Evolutionary conservation across 92 coral and sea anemone genomes (phyloP).

Genomic region (Epizoanthus rinbou): DNA sequence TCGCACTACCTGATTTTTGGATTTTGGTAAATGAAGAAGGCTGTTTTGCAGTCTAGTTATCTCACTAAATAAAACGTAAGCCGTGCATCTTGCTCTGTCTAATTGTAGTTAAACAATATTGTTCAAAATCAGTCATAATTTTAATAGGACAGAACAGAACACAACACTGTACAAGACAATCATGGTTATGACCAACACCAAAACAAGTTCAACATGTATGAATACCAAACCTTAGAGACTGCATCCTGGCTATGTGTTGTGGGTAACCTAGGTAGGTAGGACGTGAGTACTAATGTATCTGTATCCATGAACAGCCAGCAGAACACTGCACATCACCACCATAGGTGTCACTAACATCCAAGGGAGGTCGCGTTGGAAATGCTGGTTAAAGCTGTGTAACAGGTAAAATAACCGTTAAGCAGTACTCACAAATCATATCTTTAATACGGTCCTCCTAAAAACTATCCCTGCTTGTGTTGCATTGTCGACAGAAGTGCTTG

Average conservation of each 20-base stretch:
- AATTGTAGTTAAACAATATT: too few relatives aligned
- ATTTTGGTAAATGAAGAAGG: too few relatives aligned
- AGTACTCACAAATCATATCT: too few relatives aligned
- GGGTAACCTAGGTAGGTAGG: not conserved
- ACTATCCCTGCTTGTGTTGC: too few relatives aligned
- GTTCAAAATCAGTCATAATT: too few relatives aligned
- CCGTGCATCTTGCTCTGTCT: too few relatives aligned
- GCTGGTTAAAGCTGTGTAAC: conserved; percentile 17
- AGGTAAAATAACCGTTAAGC: too few relatives aligned
- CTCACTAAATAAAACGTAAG: too few relatives aligned
- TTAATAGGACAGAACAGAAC: not conserved
- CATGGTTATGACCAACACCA: conserved; percentile 8
- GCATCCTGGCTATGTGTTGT: not conserved
- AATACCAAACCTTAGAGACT: not conserved
- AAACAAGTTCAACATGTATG: not conserved
- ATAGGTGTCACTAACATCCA: conserved; percentile 27
- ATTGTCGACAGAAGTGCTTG: too few relatives aligned
- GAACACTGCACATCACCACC: conserved; percentile 17
- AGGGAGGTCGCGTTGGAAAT: conserved; percentile 19
- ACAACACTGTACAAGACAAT: conserved; percentile 12
- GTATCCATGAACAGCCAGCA: conserved; percentile 17
- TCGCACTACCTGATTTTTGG: too few relatives aligned
- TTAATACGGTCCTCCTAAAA: too few relatives aligned
- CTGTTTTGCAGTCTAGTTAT: too few relatives aligned
- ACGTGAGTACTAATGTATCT: not conserved